phyloP scores from a whole-genome alignment of 2,888 invertebrate genomes.

The Limnephilus marmoratus region DNA sequence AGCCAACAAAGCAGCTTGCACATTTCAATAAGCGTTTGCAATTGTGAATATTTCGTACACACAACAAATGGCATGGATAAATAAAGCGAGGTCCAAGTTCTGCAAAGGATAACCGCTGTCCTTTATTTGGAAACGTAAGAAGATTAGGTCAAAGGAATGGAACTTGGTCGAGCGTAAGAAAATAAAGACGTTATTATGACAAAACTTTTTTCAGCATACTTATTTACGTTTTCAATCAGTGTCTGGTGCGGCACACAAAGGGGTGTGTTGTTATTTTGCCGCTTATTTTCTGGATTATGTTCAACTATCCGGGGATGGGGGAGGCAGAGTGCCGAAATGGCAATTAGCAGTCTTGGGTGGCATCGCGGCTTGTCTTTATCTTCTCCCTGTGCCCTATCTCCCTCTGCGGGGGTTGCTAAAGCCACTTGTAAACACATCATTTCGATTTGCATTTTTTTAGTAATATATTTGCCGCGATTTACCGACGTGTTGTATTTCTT shows the following conservation, averaged over 20 bases:
- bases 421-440: not conserved
- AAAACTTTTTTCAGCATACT: conserved; percentile 58
- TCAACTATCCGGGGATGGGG: conserved; percentile 50
- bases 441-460: not conserved
- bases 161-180: conserved; percentile 58
- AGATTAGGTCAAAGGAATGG: conserved; percentile 65
- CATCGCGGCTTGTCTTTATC: conserved; percentile 54
- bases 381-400: not conserved
- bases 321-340: conserved; percentile 59
- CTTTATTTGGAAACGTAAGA: conserved; percentile 58
- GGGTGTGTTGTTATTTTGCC: conserved; percentile 63
- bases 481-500: not conserved
- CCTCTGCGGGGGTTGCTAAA: not conserved
- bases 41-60: conserved; percentile 47
- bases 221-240: conserved; percentile 66
- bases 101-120: conserved; percentile 59
- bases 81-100: conserved; percentile 44
- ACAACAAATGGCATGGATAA: conserved; percentile 53
- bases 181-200: conserved; percentile 64
- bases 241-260: conserved; percentile 60
- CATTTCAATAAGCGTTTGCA: conserved; percentile 59
- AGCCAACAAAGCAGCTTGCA: conserved; percentile 53
- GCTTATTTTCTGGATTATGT: conserved; percentile 63
- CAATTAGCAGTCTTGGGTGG: conserved; percentile 65
- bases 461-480: not conserved